Evolutionary conservation across 2,888 invertebrate genomes (phyloP).

Genomic region (Phalera bucephala): DNA sequence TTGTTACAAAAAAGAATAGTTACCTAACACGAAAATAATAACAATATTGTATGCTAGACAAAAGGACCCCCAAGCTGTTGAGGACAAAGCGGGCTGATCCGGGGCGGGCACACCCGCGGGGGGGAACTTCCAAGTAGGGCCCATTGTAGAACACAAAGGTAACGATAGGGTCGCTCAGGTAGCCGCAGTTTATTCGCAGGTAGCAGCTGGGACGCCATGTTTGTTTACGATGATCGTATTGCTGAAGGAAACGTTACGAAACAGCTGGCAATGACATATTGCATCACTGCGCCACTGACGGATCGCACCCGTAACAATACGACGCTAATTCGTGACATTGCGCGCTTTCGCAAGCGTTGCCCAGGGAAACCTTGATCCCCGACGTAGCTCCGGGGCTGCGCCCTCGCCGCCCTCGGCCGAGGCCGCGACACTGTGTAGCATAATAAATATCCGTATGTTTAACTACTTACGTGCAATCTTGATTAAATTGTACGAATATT

Average conservation of each 20-base stretch:
- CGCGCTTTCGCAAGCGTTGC: conserved; percentile 41
- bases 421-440: conserved; percentile 4
- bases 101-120: too few relatives aligned
- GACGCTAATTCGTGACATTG: conserved; percentile 46
- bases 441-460: conserved; percentile 7
- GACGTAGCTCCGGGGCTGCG: neutral
- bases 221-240: conserved; percentile 45
- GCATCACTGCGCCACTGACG: conserved; percentile 60
- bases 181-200: conserved; percentile 3
- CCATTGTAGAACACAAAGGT: too few relatives aligned
- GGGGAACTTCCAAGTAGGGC: too few relatives aligned
- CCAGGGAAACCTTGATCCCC: conserved; percentile 23
- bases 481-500: conserved; percentile 98
- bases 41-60: too few relatives aligned
- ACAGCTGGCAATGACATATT: conserved; percentile 72
- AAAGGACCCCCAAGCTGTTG: too few relatives aligned
- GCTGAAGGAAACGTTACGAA: conserved; percentile 49
- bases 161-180: too few relatives aligned
- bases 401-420: neutral
- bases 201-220: conserved; percentile 43
- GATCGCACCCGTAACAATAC: conserved; percentile 35
- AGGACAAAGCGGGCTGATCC: too few relatives aligned
- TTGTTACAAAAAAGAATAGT: too few relatives aligned
- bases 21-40: too few relatives aligned
- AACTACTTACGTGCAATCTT: conserved; percentile 96